Evolutionary conservation across 2,797 vertebrate genomes (phyloP).

Genomic region (Etheostoma perlongum): DNA sequence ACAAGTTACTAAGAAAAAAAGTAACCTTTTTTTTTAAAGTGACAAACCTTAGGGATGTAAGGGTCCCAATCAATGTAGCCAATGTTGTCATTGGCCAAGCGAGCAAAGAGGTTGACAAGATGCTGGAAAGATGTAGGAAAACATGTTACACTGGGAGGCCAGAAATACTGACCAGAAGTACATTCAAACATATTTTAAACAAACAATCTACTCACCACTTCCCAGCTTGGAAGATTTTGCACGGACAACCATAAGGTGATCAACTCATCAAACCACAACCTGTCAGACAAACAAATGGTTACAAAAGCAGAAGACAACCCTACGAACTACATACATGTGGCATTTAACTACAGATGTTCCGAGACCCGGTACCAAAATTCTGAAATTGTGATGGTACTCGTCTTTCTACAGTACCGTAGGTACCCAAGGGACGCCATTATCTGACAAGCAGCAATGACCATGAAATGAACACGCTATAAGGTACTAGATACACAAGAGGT

Average conservation of each 20-base stretch:
- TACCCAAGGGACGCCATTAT: no score
- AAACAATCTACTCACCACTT: slow-evolving; percentile 88
- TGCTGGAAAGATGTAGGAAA: slow-evolving; percentile 83
- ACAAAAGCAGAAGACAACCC: slow-evolving; percentile 2
- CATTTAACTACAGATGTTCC: background rate
- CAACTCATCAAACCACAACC: slow-evolving; percentile 97
- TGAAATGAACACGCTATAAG: no score
- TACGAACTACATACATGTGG: background rate
- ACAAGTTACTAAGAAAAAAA: background rate
- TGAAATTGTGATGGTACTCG: no score
- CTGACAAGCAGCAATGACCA: no score
- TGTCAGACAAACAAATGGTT: slow-evolving; percentile 70
- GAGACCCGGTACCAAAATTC: no score
- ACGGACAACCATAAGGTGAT: slow-evolving; percentile 95
- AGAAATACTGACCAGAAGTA: background rate
- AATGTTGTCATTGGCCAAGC: slow-evolving; percentile 97
- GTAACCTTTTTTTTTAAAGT: background rate
- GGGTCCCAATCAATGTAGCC: slow-evolving; percentile 99
- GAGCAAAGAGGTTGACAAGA: slow-evolving; percentile 96
- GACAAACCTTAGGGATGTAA: slow-evolving; percentile 94
- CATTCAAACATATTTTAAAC: background rate
- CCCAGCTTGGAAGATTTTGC: slow-evolving; percentile 98
- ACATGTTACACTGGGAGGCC: slow-evolving; percentile 25
- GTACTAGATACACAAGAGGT: no score
- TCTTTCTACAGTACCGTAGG: no score